phyloP scores from a whole-genome alignment of 1,140 invertebrate genomes.

The Drosophila kurseongensis region DNA sequence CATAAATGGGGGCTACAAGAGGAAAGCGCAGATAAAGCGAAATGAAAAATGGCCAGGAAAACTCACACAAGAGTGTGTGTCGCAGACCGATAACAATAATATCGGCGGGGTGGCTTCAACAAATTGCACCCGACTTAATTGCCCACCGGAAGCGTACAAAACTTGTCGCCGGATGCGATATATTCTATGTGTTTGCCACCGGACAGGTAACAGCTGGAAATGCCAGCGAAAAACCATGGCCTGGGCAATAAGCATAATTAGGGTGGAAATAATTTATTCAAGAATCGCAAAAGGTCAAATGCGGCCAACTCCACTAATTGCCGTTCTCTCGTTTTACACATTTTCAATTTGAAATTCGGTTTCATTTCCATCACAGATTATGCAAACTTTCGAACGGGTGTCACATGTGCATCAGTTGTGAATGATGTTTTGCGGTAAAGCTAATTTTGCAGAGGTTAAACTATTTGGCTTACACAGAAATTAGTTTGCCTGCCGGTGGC shows the following conservation, averaged over 20 bases:
- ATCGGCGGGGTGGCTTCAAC: constrained; percentile 57
- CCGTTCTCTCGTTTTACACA: constrained; percentile 19
- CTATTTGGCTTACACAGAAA: constrained; percentile 9
- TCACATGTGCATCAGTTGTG: constrained; percentile 16
- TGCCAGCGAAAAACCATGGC: constrained; percentile 11
- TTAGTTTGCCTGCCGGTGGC: background rate
- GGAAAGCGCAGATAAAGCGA: constrained; percentile 53
- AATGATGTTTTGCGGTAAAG: constrained; percentile 19
- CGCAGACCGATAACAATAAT: constrained; percentile 67
- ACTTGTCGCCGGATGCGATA: constrained; percentile 47
- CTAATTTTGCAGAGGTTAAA: constrained; percentile 19
- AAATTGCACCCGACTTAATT: constrained; percentile 63
- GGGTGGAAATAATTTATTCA: constrained; percentile 44
- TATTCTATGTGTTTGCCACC: constrained; percentile 28
- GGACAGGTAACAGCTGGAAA: constrained; percentile 27
- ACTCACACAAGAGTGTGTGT: background rate
- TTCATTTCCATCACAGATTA: constrained; percentile 23
- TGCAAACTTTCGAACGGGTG: constrained; percentile 17
- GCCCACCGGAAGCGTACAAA: constrained; percentile 34
- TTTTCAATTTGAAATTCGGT: constrained; percentile 23
- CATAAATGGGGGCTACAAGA: constrained; percentile 45
- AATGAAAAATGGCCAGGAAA: constrained; percentile 64
- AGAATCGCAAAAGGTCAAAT: constrained; percentile 40
- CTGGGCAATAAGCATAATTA: constrained; percentile 37
- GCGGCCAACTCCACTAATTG: constrained; percentile 29